These are phyloP conservation scores for Colaptes auratus DNA, from an alignment of 2,113 vertebrate genomes.

Conservation along the genomic window DNA sequence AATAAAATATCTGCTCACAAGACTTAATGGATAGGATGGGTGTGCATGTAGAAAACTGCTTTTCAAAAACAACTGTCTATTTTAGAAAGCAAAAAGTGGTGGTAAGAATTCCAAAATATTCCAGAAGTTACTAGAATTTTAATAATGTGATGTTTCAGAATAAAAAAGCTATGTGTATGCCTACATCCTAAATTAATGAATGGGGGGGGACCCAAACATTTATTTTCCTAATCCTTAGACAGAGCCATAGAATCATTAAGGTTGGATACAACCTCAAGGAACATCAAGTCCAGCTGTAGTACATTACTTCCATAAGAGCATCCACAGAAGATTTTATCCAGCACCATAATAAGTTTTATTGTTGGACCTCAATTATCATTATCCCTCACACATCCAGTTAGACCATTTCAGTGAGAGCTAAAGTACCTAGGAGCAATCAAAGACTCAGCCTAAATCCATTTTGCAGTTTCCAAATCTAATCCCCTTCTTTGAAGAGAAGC, in stretches of 20 bases:
- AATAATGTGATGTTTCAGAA: not conserved
- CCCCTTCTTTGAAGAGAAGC: not conserved
- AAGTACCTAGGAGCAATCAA: not conserved
- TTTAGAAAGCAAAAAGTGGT: not conserved
- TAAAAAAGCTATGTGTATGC: not conserved
- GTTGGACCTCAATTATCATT: not conserved
- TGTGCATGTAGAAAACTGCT: not conserved
- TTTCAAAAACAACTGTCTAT: not conserved
- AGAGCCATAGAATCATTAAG: no score
- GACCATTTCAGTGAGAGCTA: not conserved
- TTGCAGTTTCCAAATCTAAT: not conserved
- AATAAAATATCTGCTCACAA: not conserved
- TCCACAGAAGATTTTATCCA: not conserved
- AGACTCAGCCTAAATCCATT: not conserved
- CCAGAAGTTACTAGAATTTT: not conserved
- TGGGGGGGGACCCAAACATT: accelerated
- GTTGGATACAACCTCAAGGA: no score
- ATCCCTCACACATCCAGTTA: not conserved
- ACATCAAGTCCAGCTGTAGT: not conserved
- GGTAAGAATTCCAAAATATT: not conserved
- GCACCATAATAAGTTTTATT: not conserved
- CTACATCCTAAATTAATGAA: not conserved
- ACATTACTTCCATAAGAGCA: not conserved
- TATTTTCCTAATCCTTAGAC: not conserved
- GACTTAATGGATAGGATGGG: not conserved